Evolutionary conservation across 1,140 invertebrate species (phyloP), one percentile per base, ranked within the genome.

Genomic region (Dendrolimus punctatus): DNA sequence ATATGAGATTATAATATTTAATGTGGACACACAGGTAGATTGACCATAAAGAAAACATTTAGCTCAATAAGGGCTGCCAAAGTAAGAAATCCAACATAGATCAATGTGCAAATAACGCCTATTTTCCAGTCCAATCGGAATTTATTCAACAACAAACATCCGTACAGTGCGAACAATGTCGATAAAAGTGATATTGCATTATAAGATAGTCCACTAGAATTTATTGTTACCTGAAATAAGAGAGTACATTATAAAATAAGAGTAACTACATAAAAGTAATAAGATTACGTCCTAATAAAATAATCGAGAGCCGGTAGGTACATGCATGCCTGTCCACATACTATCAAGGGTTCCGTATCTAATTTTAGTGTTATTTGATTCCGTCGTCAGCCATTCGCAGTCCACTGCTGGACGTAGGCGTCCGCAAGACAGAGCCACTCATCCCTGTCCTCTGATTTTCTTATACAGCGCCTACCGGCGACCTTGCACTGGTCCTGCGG

Each of bases 31-130:
- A 94, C 93, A 52, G 94, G 94, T 55, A 95, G 82, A 87, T 96
- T 96, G 53, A 96, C 94, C 57, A 88, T 90, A 83, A 96, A 95
- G 89, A 96, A 95, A 55, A 95, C 92, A 83, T 96, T 96, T 54
- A 96, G 88, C 87, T 96, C 95, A 62, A 96, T 95, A 49, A 96
- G 89, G 52, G 92, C 92, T 45, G 95, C 94, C 59, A 96, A 87
- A 49, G 93, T 88, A 50, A 96, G 87, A 71, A 95, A 96, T 9
- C 92, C 90, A 44, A 90, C 88, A 83, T 96, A 96, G 85, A 95
- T 92, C 55, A 92, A 71, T 40, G 95, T 87, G 73, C 94, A 95
- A 46, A 92, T 90, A 41, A 92, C 84, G 48, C 95, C 95, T 40
- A 94, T 91, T 81, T 91, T 91, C 80, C 90, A 92, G 80, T 95